Conservation (phyloP, 2,888 invertebrate genomes). For the Abrostola tripartita region DNA sequence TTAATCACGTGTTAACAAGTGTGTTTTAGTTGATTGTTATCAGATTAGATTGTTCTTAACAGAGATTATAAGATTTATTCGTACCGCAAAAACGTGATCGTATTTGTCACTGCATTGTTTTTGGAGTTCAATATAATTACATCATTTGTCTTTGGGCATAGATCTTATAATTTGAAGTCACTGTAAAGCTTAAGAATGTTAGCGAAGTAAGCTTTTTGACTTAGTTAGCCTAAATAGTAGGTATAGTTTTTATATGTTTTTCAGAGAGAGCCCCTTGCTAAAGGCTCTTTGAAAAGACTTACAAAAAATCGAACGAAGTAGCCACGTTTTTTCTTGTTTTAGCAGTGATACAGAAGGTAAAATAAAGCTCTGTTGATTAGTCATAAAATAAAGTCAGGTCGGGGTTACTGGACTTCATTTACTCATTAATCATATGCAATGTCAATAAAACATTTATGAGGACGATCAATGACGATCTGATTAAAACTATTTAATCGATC, state of each 20-base stretch:
- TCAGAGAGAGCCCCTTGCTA: too few relatives aligned
- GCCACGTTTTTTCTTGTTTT: too few relatives aligned
- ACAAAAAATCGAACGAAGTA: too few relatives aligned
- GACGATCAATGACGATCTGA: conserved; percentile 3
- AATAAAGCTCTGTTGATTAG: too few relatives aligned
- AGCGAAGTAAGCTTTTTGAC: too few relatives aligned
- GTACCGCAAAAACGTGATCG: conserved; percentile 23
- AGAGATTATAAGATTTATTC: conserved; percentile 33
- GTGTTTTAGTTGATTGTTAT: conserved; percentile 18
- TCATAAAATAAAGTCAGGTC: background rate
- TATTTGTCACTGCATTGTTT: conserved; percentile 7
- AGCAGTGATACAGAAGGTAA: too few relatives aligned
- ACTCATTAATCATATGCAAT: background rate
- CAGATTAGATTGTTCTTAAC: conserved; percentile 4
- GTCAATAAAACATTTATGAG: background rate
- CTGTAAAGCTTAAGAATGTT: too few relatives aligned
- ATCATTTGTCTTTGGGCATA: too few relatives aligned
- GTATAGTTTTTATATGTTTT: too few relatives aligned
- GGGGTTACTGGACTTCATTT: background rate
- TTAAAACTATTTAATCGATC: background rate
- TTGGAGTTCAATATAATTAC: background rate
- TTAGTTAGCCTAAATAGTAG: too few relatives aligned
- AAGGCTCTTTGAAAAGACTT: too few relatives aligned
- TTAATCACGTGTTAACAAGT: conserved; percentile 15
- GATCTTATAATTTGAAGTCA: too few relatives aligned